phyloP scores from a whole-genome alignment of 64 coral and sea anemone species.

The Montipora sp. region DNA sequence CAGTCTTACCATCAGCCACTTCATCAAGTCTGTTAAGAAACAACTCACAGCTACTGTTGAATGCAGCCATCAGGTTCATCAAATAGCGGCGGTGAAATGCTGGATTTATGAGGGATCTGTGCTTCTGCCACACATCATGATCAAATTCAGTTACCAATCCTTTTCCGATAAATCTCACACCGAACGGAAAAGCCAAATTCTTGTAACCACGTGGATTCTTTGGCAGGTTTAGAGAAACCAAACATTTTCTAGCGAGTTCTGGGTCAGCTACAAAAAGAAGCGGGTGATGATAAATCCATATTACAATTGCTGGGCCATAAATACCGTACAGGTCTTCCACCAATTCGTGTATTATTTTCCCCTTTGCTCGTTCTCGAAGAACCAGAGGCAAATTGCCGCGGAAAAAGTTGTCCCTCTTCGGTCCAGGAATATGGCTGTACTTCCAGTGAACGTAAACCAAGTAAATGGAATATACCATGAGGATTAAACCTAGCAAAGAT shows the following conservation, averaged over 20 bases:
- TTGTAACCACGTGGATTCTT: slow-evolving; percentile 12
- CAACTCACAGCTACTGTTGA: slow-evolving; percentile 69
- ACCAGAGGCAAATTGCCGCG: slow-evolving; percentile 53
- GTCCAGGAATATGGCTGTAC: slow-evolving; percentile 78
- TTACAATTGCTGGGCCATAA: slow-evolving; percentile 54
- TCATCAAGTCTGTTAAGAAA: slow-evolving; percentile 75
- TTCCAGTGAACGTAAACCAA: slow-evolving; percentile 57
- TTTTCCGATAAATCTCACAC: slow-evolving; percentile 33
- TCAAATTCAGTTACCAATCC: slow-evolving; percentile 72
- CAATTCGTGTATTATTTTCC: slow-evolving; percentile 11
- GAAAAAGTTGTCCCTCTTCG: slow-evolving; percentile 46
- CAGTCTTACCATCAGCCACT: too few species aligned
- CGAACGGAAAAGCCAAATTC: slow-evolving; percentile 29
- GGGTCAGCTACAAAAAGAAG: slow-evolving; percentile 32
- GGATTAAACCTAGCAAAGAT: not conserved
- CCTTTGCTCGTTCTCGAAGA: not conserved
- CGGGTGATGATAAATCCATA: slow-evolving; percentile 54
- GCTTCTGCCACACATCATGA: slow-evolving; percentile 60
- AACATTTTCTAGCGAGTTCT: slow-evolving; percentile 55
- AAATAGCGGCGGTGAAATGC: slow-evolving; percentile 86
- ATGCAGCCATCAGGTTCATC: slow-evolving; percentile 83
- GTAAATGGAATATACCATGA: slow-evolving; percentile 41
- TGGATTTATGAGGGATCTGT: slow-evolving; percentile 65
- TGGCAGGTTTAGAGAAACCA: slow-evolving; percentile 56
- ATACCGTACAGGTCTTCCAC: not conserved